Percentiles rank a stretch among this genome's conserved stretches.
Conservation (phyloP, 2,113 vertebrate genomes). For the Calyptomena viridis region DNA sequence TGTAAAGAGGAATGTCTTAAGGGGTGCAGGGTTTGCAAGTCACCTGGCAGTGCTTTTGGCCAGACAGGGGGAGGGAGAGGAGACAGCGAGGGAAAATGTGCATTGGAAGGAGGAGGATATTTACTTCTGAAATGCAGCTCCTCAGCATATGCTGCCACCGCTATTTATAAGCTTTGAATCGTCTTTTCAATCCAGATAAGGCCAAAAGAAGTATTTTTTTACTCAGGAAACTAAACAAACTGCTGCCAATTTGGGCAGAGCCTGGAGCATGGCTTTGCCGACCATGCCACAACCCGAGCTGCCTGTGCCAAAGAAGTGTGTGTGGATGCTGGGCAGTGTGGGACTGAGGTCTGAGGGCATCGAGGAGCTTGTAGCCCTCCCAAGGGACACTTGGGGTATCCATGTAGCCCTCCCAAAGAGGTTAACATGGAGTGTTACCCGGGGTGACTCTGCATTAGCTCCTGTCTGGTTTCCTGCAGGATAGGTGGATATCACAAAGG, state of each 20-base stretch:
- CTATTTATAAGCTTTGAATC: slow-evolving; percentile 62
- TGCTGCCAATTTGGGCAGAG: background rate
- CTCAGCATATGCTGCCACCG: slow-evolving; percentile 33
- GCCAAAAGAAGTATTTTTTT: slow-evolving; percentile 3
- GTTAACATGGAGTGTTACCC: background rate
- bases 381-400: background rate
- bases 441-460: background rate
- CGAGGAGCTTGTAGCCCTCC: background rate
- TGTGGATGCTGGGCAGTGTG: accelerated
- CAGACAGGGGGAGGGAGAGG: background rate
- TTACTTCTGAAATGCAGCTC: background rate
- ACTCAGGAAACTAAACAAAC: background rate
- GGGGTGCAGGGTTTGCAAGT: background rate
- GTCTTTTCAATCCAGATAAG: slow-evolving; percentile 44
- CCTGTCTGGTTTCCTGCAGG: background rate
- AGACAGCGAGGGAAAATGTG: background rate
- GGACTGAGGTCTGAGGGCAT: accelerated
- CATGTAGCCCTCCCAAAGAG: background rate
- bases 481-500: accelerated
- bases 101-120: background rate
- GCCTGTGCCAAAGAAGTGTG: accelerated
- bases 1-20: background rate
- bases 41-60: background rate
- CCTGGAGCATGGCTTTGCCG: background rate
- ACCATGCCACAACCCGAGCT: accelerated